Base-by-base conservation (phyloP, 2,113 vertebrate species). In the Nannospalax galili region DNA sequence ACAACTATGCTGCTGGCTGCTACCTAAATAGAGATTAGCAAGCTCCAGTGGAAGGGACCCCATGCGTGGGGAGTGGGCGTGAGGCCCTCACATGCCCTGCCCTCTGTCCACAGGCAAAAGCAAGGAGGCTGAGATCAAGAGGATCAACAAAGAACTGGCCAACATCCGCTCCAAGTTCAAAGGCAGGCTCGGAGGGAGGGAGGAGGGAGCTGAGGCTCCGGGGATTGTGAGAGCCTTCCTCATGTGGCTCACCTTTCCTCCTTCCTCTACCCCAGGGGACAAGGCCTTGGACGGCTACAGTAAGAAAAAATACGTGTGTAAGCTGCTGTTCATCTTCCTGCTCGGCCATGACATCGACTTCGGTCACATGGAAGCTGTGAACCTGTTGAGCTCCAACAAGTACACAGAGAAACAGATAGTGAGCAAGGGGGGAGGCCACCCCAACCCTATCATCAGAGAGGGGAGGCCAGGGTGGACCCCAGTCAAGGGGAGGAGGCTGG, bases 341-440 rank as follows among this genome's bases (percentile, higher is more conserved):
- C 98, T 99, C 0, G 99, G 99, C 89, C 99, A 99, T 7, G 99
- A 99, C 98, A 99, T 99, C 4, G 99, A 99, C 98, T 99, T 99
- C 48, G 99, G 99, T 88, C 99, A 99, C 98, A 99, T 99, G 99
- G 99, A 99, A 94, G 99, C 99, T 0, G 99, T 99, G 93, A 99
- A 99, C 98, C 98, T 99, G 97, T 98, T 99, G 20, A 99, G 99
- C 97, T 99, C 99, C 97, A 99, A 99, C 97, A 99, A 99, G 95
- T 99, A 99, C 98, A 99, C 99, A 0, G 99, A 99, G 98, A 99
- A 99, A 97, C 99, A 99, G 97, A 99, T 99, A 52, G 99, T 99
- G 87, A 84, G 92, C 84, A 26, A 24, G 19, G 42, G 8, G 19
- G 60, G 74, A 88, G 30, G 45, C n/a, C 40, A 2, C 5, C 17